Conservation (phyloP, 2,113 vertebrate genomes). For the Ctenodactylus gundi region DNA sequence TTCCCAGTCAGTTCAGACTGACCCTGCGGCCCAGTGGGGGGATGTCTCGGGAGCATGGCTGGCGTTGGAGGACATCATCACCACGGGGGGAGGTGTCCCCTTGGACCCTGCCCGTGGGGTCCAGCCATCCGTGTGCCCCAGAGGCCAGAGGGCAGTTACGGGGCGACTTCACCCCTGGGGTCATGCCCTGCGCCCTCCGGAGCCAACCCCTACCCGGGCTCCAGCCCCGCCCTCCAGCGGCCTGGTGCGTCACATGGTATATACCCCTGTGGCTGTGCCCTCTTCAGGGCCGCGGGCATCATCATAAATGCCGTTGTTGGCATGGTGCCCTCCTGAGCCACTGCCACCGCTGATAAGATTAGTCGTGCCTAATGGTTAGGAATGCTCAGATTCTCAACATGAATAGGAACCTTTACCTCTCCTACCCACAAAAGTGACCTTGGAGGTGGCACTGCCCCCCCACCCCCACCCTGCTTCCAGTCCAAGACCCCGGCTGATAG, state of each 20-base stretch:
- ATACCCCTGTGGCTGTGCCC: too few species aligned
- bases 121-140: too few species aligned
- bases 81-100: accelerated
- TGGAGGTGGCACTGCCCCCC: not conserved
- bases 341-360: not conserved
- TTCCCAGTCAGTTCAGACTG: too few species aligned
- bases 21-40: too few species aligned
- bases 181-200: not conserved
- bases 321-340: too few species aligned
- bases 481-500: not conserved
- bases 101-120: accelerated
- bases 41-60: too few species aligned
- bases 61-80: not conserved
- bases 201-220: accelerated
- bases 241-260: too few species aligned
- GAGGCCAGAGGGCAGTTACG: not conserved
- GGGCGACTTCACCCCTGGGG: not conserved
- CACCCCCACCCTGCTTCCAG: not conserved
- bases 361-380: not conserved
- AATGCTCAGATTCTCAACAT: not conserved
- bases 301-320: too few species aligned
- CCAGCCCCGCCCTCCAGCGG: accelerated
- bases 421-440: not conserved
- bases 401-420: not conserved
- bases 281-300: too few species aligned